Evolutionary conservation across 2,113 vertebrate species (phyloP).

Genomic region (Salvelinus alpinus): DNA sequence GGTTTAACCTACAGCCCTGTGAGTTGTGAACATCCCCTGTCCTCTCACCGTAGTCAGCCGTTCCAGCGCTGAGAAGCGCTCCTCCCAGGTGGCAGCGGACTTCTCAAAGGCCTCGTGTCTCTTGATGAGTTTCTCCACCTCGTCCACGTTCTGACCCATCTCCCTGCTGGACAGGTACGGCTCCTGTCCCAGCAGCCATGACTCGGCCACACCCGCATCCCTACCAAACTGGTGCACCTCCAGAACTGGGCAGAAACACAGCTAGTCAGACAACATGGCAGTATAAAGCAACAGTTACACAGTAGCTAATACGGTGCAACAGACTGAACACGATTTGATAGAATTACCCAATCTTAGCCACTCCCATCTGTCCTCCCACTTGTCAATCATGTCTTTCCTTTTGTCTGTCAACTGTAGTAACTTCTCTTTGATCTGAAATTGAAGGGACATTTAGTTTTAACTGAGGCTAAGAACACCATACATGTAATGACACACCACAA

Average conservation of each 20-base stretch:
- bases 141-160: slow-evolving; percentile 93
- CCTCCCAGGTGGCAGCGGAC: slow-evolving; percentile 97
- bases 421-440: slow-evolving; percentile 88
- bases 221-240: slow-evolving; percentile 80
- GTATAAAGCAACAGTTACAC: too few species aligned
- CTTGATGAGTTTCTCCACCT: slow-evolving; percentile 98
- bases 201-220: slow-evolving; percentile 94
- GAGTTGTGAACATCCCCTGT: background rate
- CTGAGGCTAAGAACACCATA: background rate
- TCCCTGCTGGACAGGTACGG: slow-evolving; percentile 94
- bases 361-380: slow-evolving; percentile 94
- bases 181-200: slow-evolving; percentile 96
- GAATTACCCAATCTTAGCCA: slow-evolving; percentile 91
- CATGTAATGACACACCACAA: too few species aligned
- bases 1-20: background rate
- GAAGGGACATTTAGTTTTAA: slow-evolving; percentile 2
- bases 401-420: slow-evolving; percentile 91
- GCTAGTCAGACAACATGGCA: background rate
- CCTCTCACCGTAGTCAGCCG: slow-evolving; percentile 89
- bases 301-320: background rate
- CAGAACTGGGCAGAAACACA: slow-evolving; percentile 49
- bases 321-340: background rate
- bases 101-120: slow-evolving; percentile 98
- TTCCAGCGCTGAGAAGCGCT: slow-evolving; percentile 93
- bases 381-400: slow-evolving; percentile 97